Conservation (phyloP, 1,140 invertebrate species). For the Micrasema longulum region DNA sequence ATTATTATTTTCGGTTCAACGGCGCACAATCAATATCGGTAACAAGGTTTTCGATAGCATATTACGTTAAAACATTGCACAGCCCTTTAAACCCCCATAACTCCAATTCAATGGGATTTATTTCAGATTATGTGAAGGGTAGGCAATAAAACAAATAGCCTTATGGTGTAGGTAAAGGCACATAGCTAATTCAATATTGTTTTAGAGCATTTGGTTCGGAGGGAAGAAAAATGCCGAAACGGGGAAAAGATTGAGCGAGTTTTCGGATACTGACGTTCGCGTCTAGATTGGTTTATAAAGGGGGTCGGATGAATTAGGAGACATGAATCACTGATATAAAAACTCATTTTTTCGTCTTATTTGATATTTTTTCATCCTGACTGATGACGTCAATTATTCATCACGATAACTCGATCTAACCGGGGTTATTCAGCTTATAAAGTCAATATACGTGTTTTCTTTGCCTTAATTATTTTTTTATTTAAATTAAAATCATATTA, state of each 20-base stretch:
- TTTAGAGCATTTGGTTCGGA: slow-evolving; percentile 19
- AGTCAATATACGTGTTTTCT: too few relatives aligned
- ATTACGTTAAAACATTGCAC: slow-evolving; percentile 23
- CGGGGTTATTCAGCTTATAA: too few relatives aligned
- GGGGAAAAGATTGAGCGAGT: slow-evolving; percentile 50
- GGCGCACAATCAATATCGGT: neutral
- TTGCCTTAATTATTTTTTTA: too few relatives aligned
- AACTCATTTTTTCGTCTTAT: slow-evolving; percentile 31
- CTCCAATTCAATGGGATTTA: slow-evolving; percentile 38
- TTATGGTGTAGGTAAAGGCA: slow-evolving; percentile 44
- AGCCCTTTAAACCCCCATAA: slow-evolving; percentile 28
- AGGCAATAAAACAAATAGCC: slow-evolving; percentile 43
- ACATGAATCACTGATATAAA: slow-evolving; percentile 42
- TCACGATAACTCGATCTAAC: slow-evolving; percentile 7
- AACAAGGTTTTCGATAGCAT: slow-evolving; percentile 13
- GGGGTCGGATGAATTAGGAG: slow-evolving; percentile 43
- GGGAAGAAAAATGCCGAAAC: slow-evolving; percentile 13
- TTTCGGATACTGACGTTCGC: slow-evolving; percentile 49
- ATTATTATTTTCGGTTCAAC: neutral
- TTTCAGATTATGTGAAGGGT: slow-evolving; percentile 40
- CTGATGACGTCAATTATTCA: slow-evolving; percentile 34
- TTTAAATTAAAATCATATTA: too few relatives aligned
- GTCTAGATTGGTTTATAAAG: slow-evolving; percentile 51
- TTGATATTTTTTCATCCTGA: slow-evolving; percentile 26
- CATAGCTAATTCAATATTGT: slow-evolving; percentile 54